phyloP scores from a whole-genome alignment of 2,113 vertebrate species.

The Engystomops pustulosus region DNA sequence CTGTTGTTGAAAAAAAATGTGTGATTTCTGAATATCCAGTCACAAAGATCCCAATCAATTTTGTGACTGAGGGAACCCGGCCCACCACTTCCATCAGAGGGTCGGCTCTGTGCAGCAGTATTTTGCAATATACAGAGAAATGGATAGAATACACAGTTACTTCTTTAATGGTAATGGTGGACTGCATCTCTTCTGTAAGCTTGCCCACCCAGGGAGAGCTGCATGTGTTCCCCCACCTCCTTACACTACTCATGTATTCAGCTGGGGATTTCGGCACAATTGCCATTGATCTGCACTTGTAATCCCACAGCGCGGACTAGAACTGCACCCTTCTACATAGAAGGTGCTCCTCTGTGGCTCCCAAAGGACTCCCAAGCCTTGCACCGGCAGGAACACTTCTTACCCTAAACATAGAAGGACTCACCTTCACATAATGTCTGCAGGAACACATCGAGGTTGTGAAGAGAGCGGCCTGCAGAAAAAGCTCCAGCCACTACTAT shows the following conservation, averaged over 20 bases:
- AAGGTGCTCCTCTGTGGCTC: neutral
- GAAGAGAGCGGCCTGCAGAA: conserved; percentile 7
- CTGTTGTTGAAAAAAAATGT: neutral
- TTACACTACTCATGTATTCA: neutral
- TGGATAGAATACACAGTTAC: neutral
- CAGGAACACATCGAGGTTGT: neutral
- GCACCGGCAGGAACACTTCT: neutral
- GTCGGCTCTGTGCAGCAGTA: neutral
- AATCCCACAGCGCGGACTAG: neutral
- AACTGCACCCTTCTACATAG: neutral
- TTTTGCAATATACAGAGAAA: neutral
- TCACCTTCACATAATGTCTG: conserved; percentile 41
- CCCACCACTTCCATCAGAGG: neutral
- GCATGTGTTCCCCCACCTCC: neutral
- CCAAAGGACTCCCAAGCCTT: neutral
- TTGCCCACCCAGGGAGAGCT: neutral
- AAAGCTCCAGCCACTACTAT: conserved; percentile 32
- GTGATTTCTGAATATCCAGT: neutral
- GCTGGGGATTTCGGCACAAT: neutral
- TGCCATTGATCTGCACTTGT: neutral
- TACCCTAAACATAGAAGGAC: neutral
- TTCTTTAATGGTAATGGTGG: neutral
- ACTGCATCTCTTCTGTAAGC: neutral
- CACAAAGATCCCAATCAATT: neutral
- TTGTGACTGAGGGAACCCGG: neutral